Conservation (phyloP, 2,888 invertebrate genomes). For the Mimas tiliae region DNA sequence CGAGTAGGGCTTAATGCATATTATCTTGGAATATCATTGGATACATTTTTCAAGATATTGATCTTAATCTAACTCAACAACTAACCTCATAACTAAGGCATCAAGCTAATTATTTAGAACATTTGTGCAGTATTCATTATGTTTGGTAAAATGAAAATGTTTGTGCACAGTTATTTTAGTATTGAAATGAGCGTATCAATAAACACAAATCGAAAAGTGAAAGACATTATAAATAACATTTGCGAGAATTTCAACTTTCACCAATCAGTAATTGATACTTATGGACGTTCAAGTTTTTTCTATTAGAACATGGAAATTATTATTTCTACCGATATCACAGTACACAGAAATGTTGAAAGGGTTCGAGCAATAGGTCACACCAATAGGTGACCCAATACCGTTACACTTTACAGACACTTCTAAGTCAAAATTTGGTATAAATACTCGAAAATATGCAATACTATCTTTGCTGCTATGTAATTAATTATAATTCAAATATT, state of each 20-base stretch:
- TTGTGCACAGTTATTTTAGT: background rate
- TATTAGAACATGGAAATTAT: background rate
- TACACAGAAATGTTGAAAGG: background rate
- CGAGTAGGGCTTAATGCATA: too few species aligned
- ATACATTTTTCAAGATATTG: too few species aligned
- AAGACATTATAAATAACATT: constrained; percentile 22
- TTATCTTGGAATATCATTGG: too few species aligned
- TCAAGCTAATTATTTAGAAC: background rate
- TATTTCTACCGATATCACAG: background rate
- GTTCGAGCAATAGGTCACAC: too few species aligned
- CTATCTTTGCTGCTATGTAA: too few species aligned
- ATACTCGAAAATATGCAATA: too few species aligned
- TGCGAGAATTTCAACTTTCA: constrained; percentile 23
- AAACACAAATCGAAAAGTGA: constrained; percentile 18
- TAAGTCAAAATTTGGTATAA: too few species aligned
- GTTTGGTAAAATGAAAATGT: background rate
- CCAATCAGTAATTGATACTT: constrained; percentile 11
- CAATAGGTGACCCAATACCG: too few species aligned
- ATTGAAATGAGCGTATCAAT: constrained; percentile 15
- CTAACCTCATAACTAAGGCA: background rate
- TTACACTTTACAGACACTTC: too few species aligned
- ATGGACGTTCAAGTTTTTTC: background rate
- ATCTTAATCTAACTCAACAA: background rate
- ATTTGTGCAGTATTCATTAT: background rate
- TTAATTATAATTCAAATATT: too few species aligned